Conservation (phyloP, 2,888 invertebrate genomes). For the Ecliptopera silaceata region DNA sequence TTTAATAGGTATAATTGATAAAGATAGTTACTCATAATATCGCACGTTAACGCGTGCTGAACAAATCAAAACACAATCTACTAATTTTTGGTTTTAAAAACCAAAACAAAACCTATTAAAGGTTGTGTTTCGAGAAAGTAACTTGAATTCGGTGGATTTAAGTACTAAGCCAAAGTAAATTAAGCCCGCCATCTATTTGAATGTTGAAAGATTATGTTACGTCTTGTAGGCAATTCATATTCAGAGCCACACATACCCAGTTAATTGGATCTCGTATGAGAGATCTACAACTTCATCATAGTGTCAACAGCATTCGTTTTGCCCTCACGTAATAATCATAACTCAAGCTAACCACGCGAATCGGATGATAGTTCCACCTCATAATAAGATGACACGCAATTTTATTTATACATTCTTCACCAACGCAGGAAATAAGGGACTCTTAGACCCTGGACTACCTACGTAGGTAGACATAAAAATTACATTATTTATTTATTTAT, state of each 20-base stretch:
- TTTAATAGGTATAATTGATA: background rate
- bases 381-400: constrained; percentile 33
- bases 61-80: too few species aligned
- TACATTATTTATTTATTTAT: too few species aligned
- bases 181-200: background rate
- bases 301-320: constrained; percentile 32
- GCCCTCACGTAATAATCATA: constrained; percentile 36
- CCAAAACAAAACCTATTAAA: too few species aligned
- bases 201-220: background rate
- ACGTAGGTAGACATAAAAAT: too few species aligned
- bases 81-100: too few species aligned
- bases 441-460: too few species aligned
- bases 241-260: background rate
- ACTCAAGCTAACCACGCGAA: constrained; percentile 33
- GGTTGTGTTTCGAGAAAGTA: too few species aligned
- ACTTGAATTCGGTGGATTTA: too few species aligned
- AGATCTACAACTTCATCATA: constrained; percentile 12
- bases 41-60: too few species aligned
- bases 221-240: background rate
- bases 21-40: too few species aligned
- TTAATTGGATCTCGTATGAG: constrained; percentile 22
- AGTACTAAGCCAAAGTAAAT: background rate
- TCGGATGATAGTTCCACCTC: constrained; percentile 30
- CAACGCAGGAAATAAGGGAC: background rate
- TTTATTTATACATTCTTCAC: constrained; percentile 23